Percentiles rank a stretch among this genome's conserved stretches.
Evolutionary conservation across 2,113 vertebrate genomes (phyloP).

Genomic region (Rhizomys pruinosus): DNA sequence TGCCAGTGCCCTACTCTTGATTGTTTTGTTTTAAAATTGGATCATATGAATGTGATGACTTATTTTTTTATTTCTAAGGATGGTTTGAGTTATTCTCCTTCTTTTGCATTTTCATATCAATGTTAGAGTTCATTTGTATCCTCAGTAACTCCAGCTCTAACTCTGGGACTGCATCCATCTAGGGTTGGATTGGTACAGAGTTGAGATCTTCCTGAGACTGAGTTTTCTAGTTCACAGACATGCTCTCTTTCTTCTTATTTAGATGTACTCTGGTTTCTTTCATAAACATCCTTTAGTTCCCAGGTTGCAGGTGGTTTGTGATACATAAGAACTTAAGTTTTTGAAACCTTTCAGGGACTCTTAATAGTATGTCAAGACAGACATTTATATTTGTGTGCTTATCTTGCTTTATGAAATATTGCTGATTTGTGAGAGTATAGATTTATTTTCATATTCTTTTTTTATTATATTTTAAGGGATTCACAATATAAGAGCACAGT

Average conservation of each 20-base stretch:
- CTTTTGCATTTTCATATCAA: not conserved
- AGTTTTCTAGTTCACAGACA: not conserved
- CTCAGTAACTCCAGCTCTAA: not conserved
- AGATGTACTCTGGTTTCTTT: constrained; percentile 8
- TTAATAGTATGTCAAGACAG: not conserved
- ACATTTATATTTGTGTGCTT: constrained; percentile 3
- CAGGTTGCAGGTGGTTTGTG: not conserved
- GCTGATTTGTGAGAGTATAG: not conserved
- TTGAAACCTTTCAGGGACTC: not conserved
- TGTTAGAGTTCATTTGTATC: not conserved
- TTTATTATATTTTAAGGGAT: too few species aligned
- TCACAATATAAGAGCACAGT: too few species aligned
- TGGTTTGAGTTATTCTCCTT: not conserved
- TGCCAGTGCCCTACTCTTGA: not conserved
- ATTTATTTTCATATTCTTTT: constrained; percentile 9
- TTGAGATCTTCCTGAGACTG: not conserved
- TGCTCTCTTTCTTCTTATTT: not conserved
- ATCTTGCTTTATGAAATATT: not conserved
- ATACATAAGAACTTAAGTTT: not conserved
- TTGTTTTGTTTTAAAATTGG: constrained; percentile 1
- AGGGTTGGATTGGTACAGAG: not conserved
- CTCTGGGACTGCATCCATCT: not conserved
- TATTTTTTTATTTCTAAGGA: constrained; percentile 24
- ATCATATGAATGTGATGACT: not conserved
- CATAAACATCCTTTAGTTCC: not conserved